phyloP scores from a whole-genome alignment of 2,797 vertebrate species.

The Chelonia mydas region DNA sequence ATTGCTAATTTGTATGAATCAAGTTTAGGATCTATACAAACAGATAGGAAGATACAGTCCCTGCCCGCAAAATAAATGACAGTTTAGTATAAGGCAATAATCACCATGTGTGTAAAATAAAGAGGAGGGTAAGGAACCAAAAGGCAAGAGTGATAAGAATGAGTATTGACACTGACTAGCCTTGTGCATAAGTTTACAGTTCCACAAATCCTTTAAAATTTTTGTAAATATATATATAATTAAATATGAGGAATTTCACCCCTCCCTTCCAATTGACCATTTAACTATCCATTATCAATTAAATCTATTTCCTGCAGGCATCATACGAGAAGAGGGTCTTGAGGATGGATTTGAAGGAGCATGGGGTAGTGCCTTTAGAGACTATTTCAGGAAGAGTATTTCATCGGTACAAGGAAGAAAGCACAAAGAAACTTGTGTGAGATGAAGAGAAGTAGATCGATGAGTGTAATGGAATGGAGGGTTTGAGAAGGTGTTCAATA shows the following conservation, averaged over 20 bases:
- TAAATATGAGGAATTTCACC: neutral
- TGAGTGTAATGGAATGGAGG: neutral
- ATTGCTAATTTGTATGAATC: neutral
- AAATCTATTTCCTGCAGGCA: neutral
- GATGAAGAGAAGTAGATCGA: neutral
- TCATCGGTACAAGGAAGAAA: neutral
- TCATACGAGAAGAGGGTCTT: neutral
- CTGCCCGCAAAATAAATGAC: too few species aligned
- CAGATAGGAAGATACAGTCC: too few species aligned
- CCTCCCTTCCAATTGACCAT: neutral
- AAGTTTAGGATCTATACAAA: too few species aligned
- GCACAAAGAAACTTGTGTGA: neutral
- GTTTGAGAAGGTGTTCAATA: neutral
- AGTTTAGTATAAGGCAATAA: too few species aligned
- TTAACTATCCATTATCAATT: neutral
- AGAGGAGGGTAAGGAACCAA: too few species aligned
- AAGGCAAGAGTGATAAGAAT: neutral
- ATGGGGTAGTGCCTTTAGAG: neutral
- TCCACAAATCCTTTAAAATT: too few species aligned
- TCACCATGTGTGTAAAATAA: too few species aligned
- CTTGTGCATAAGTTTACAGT: neutral
- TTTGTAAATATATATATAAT: neutral
- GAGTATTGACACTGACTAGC: neutral
- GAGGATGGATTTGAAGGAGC: neutral
- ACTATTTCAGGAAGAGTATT: neutral